Evolutionary conservation across 2,888 invertebrate species (phyloP).

Genomic region (Odontothrips loti): DNA sequence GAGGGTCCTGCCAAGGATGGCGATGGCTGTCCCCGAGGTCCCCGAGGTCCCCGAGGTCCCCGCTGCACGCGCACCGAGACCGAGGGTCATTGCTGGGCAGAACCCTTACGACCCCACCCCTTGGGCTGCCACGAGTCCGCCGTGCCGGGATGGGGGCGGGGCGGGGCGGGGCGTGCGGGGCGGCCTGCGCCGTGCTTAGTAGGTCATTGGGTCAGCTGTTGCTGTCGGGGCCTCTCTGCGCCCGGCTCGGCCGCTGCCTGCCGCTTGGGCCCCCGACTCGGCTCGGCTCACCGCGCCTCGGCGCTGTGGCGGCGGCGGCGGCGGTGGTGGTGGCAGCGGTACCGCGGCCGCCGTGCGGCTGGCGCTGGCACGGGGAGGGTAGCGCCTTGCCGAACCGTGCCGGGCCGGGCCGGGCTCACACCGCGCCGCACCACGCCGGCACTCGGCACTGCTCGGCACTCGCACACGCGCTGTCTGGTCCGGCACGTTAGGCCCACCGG

Average conservation of each 20-base stretch:
- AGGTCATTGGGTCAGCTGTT: conserved; percentile 26
- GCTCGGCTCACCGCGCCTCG: neutral
- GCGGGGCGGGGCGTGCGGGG: neutral
- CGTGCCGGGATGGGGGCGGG: neutral
- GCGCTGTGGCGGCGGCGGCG: neutral
- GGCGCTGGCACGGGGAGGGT: too few relatives aligned
- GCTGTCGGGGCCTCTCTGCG: neutral
- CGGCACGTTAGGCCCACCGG: neutral
- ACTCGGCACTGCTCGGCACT: neutral
- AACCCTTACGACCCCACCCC: too few relatives aligned
- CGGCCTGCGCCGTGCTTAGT: conserved; percentile 16
- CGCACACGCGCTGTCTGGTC: too few relatives aligned
- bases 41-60: too few relatives aligned
- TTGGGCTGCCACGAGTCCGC: neutral
- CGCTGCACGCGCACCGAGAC: too few relatives aligned
- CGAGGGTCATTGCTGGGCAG: too few relatives aligned
- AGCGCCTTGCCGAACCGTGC: too few relatives aligned
- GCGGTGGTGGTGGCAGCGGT: too few relatives aligned
- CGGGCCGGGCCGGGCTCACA: too few relatives aligned
- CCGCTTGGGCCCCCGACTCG: neutral
- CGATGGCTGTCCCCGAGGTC: too few relatives aligned
- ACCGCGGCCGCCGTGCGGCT: too few relatives aligned
- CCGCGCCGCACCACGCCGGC: neutral
- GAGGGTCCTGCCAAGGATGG: too few relatives aligned
- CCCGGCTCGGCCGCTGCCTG: neutral